Base-by-base conservation (phyloP, 1,140 invertebrate species). In the Zaprionus capensis region DNA sequence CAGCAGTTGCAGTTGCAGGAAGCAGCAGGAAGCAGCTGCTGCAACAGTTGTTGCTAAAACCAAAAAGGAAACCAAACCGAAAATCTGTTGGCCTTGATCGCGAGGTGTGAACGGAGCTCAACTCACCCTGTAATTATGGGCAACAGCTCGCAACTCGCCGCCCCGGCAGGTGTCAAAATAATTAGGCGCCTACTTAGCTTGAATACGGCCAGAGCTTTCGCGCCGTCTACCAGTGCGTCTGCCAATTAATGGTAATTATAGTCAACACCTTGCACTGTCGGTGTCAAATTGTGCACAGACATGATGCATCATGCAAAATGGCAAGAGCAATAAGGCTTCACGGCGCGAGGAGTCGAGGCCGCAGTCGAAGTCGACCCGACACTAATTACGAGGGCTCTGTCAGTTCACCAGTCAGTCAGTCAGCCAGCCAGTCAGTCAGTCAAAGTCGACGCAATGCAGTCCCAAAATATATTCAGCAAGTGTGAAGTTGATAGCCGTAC, bases 121-220 rank as follows among this genome's bases (percentile, higher is more conserved):
- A 53, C 64, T 78, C 76, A 88, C 71, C 86, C 81, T 90, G 71
- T 90, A 85, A 90, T 90, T 90, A 90, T 58, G 77, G 7, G 61
- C 73, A 73, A 81, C 76, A 49, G 66, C 41, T 67, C 46, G 66
- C 41, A 44, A 17, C 34, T 58, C 46, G 66, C 61, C 22, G 53
- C 51, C 64, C 64, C 69, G 70, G 85, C 85, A 90, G 85, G 85
- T 90, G 85, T 90, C 85, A 90, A 90, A 90, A 90, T 90, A 90
- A 90, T 90, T 90, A 90, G 85, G 85, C 86, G 85, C 85, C 85
- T 90, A 90, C 81, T 85, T 85, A 78, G 58, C 61, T 36, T 44
- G 14, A 24, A 51, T 51, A 12, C 36, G n/a, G 17, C 51, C 34
- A 74, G 57, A 26, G 67, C 31, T 53, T 87, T 78, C 64, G 58